Evolutionary conservation across 2,797 vertebrate species (phyloP).

Genomic region (Morus bassanus): DNA sequence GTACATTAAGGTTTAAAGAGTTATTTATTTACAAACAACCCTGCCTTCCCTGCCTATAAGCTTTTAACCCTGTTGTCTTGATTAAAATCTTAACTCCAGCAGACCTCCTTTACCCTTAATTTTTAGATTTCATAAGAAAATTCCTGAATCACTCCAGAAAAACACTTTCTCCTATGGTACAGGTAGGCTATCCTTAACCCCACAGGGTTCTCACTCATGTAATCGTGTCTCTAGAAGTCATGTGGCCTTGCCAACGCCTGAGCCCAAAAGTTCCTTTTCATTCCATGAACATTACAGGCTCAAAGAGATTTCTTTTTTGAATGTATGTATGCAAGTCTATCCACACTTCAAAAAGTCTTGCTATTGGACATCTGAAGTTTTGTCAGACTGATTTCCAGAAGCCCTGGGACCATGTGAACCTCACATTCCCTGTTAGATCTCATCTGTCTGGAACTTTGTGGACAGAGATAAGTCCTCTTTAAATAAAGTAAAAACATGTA

Average conservation of each 20-base stretch:
- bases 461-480: not conserved
- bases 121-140: not conserved
- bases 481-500: not conserved
- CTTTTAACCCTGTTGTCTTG: not conserved
- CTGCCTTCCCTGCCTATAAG: not conserved
- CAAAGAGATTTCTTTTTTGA: not conserved
- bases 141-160: not conserved
- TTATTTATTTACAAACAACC: not conserved
- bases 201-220: not conserved
- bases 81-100: not conserved
- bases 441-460: not conserved
- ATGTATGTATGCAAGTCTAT: not conserved
- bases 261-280: not conserved
- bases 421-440: not conserved
- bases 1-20: not conserved
- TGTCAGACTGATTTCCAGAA: not conserved
- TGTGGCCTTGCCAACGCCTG: rapidly evolving
- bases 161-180: not conserved
- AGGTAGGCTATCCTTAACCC: not conserved
- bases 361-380: not conserved
- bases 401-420: not conserved
- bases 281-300: not conserved
- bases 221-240: not conserved
- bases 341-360: not conserved
- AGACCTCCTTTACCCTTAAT: not conserved